A percentile compares a stretch with the other conserved stretches of the same genome.
These are phyloP conservation scores for Psittacula cyanocephala DNA, from an alignment of 2,113 vertebrate species.

Conservation along the genomic window DNA sequence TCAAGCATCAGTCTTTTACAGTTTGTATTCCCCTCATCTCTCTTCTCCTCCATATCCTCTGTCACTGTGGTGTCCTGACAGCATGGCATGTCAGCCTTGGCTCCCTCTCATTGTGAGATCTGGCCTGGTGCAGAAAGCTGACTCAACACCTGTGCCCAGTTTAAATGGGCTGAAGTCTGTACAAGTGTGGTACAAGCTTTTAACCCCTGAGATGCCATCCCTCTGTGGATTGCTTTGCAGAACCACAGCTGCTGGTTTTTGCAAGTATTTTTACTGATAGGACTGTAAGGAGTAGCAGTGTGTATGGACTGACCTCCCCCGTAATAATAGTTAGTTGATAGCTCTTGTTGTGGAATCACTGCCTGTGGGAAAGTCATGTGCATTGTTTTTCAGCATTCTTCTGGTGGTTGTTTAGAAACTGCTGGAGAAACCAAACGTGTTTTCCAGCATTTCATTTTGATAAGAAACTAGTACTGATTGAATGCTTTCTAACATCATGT, in stretches of 20 bases:
- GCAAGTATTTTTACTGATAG: neutral
- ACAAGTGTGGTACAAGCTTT: neutral
- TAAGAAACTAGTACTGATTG: neutral
- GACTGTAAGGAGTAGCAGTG: accelerated
- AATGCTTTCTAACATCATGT: neutral
- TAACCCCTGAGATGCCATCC: neutral
- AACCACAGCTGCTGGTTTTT: neutral
- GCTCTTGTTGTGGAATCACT: neutral
- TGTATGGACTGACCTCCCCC: neutral
- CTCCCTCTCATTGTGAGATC: neutral
- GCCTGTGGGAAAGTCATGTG: neutral
- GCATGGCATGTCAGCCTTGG: neutral
- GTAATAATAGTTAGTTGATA: neutral
- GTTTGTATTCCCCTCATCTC: accelerated
- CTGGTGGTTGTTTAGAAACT: neutral
- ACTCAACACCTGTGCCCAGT: neutral
- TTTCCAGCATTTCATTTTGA: neutral
- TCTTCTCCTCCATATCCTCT: neutral
- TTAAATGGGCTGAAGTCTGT: constrained; percentile 43
- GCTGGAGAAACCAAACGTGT: neutral
- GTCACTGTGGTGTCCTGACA: neutral
- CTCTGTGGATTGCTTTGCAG: neutral
- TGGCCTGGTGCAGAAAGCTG: constrained; percentile 24
- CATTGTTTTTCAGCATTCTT: neutral
- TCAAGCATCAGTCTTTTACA: neutral